Base-by-base conservation (phyloP, 2,113 vertebrate species). In the Amblyornis subalaris region DNA sequence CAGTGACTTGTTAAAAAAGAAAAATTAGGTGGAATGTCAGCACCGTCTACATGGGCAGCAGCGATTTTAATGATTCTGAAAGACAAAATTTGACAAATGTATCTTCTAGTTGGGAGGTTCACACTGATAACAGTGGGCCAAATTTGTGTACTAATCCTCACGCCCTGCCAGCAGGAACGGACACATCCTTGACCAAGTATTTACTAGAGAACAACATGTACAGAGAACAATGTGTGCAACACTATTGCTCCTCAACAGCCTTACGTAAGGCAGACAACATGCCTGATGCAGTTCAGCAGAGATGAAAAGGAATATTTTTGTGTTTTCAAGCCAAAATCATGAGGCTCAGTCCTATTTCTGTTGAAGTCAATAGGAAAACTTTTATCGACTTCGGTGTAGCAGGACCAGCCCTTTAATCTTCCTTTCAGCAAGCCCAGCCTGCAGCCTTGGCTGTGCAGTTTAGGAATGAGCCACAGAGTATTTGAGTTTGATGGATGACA, bases 161-260 rank as follows among this genome's bases (percentile, higher is more conserved):
- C 61, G 31, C 28, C 3, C 73, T 69, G 84, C n/a, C 91, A 87
- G 91, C 86, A 65, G 91, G 77, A 72, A 45, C 44, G 58, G 89
- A 50, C 24, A 86, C 78, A 89, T 19, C 85, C 58, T 47, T 13
- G 13, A 12, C 33, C 48, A 86, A 90, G 47, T 44, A 67, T 83
- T 88, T 54, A 15, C 60, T 38, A 44, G 38, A 92, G 96, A 91
- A 94, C 95, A 96, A 25, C 70, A 42, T 53, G 76, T 90, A 18
- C 96, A 91, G 80, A 82, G 95, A 91, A 89, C 95, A 94, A 74
- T 48, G 50, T 24, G 88, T 89, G 69, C 93, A 84, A 66, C 84
- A 65, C 74, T 51, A 5, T n/a, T 60, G 47, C 87, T 77, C 38
- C 79, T 33, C 50, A 44, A 3, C 65, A 57, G 71, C 55, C 60